These are phyloP conservation scores for Ornithoptera priamus DNA, from an alignment of 2,888 invertebrate genomes.

Conservation along the genomic window DNA sequence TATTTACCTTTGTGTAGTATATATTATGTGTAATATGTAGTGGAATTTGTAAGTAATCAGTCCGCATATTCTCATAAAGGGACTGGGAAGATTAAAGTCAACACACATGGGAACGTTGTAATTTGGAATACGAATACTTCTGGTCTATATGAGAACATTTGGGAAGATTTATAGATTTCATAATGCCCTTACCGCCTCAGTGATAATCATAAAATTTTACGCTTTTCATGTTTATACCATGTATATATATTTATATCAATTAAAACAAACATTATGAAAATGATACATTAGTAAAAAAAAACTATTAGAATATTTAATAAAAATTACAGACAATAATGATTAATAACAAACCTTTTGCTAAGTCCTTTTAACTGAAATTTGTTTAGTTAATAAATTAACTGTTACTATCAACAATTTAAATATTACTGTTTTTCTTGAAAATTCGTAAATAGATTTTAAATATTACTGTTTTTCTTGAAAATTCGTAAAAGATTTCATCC, in stretches of 20 bases:
- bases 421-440: neutral
- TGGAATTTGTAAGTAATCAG: constrained; percentile 20
- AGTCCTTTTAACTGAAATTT: neutral
- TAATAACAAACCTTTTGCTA: neutral
- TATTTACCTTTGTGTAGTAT: neutral
- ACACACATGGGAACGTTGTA: constrained; percentile 34
- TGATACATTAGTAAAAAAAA: neutral
- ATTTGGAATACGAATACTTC: constrained; percentile 59
- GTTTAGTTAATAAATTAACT: neutral
- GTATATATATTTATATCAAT: constrained; percentile 1
- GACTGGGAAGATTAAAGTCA: constrained; percentile 24
- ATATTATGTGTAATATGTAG: constrained; percentile 7
- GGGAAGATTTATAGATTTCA: constrained; percentile 58
- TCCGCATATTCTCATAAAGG: constrained; percentile 23
- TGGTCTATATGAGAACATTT: constrained; percentile 60
- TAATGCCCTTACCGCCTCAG: constrained; percentile 50
- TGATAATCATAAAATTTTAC: constrained; percentile 26
- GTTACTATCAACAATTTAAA: neutral
- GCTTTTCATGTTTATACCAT: constrained; percentile 9
- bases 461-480: neutral
- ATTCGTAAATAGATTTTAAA: no score
- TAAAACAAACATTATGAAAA: neutral
- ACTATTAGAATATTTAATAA: neutral
- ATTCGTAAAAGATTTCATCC: neutral
- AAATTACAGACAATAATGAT: neutral